Evolutionary conservation across 2,888 invertebrate genomes (phyloP).

Genomic region (Pomacea canaliculata): DNA sequence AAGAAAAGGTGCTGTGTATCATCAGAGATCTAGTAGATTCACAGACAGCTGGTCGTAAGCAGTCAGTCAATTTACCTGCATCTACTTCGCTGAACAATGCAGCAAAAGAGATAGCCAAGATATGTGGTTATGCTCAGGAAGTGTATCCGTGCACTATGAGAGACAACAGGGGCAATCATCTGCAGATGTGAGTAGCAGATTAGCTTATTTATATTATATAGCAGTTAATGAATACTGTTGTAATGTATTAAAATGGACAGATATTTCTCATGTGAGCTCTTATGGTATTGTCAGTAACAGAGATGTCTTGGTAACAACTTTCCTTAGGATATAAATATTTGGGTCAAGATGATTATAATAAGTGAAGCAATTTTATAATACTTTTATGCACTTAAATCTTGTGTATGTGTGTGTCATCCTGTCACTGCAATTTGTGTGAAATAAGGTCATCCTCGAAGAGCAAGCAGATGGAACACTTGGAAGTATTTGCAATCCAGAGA

Average conservation of each 20-base stretch:
- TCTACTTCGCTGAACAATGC: slow-evolving; percentile 71
- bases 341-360: too few relatives aligned
- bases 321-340: too few relatives aligned
- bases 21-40: slow-evolving; percentile 70
- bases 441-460: slow-evolving; percentile 45
- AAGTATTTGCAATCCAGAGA: slow-evolving; percentile 44
- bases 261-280: not conserved
- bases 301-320: too few relatives aligned
- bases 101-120: slow-evolving; percentile 71
- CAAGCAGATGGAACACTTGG: slow-evolving; percentile 40
- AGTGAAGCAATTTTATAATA: too few relatives aligned
- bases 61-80: slow-evolving; percentile 68
- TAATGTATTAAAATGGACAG: not conserved
- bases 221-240: not conserved
- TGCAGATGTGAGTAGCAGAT: slow-evolving; percentile 2
- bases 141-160: slow-evolving; percentile 69
- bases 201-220: not conserved
- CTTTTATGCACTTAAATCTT: not conserved
- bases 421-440: not conserved
- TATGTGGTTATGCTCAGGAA: slow-evolving; percentile 71
- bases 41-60: slow-evolving; percentile 48
- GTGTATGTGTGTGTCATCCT: not conserved
- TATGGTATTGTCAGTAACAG: too few relatives aligned
- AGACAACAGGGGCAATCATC: slow-evolving; percentile 16
- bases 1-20: slow-evolving; percentile 69